These are phyloP conservation scores for Poliocrania exsul DNA, from an alignment of 2,797 vertebrate species.

Conservation along the genomic window DNA sequence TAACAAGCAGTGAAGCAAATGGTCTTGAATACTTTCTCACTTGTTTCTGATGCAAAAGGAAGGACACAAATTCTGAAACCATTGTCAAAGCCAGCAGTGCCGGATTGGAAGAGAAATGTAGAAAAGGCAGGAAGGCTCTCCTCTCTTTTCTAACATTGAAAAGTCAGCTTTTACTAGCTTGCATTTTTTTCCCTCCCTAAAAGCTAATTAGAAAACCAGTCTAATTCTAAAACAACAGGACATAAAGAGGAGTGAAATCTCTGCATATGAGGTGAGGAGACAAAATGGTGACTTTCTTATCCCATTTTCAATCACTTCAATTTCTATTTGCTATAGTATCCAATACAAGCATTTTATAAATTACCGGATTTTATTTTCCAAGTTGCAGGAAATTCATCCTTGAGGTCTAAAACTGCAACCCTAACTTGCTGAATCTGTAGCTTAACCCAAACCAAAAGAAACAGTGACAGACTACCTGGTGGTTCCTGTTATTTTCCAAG, in stretches of 20 bases:
- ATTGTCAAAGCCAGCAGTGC: background rate
- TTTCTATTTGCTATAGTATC: background rate
- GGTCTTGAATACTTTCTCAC: background rate
- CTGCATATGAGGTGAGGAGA: rapidly evolving
- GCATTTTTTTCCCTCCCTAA: background rate
- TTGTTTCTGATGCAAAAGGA: background rate
- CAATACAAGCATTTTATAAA: background rate
- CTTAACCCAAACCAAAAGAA: background rate
- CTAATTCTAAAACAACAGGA: background rate
- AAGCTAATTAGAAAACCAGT: background rate
- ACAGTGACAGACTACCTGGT: background rate
- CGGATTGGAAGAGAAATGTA: background rate
- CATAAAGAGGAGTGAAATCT: background rate
- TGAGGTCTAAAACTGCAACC: background rate
- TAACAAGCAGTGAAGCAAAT: background rate
- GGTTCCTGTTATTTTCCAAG: background rate
- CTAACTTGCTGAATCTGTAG: background rate
- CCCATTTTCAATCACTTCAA: background rate
- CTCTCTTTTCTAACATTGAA: background rate
- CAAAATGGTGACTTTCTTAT: background rate
- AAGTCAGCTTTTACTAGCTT: background rate
- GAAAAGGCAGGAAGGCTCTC: background rate
- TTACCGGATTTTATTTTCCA: background rate
- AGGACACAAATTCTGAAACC: background rate
- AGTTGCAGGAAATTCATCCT: background rate